A percentile compares a stretch with the other conserved stretches of the same genome.
These are phyloP conservation scores for Crotalus horridus DNA, from an alignment of 2,113 vertebrate species.

Conservation along the genomic window DNA sequence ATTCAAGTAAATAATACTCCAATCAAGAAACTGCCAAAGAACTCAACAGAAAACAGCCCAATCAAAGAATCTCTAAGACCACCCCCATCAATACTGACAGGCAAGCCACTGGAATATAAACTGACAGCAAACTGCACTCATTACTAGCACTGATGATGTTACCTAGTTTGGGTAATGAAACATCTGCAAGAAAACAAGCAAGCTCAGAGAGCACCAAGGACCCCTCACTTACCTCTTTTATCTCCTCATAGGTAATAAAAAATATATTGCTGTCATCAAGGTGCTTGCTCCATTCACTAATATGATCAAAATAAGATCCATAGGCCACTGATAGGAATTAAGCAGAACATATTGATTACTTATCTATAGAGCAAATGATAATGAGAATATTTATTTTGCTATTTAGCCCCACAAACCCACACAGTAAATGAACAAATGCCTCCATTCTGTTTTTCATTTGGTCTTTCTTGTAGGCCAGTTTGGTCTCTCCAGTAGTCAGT, in stretches of 20 bases:
- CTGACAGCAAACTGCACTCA: neutral
- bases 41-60: neutral
- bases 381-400: neutral
- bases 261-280: conserved; percentile 68
- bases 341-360: neutral
- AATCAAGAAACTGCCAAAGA: neutral
- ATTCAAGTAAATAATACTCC: neutral
- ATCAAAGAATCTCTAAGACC: neutral
- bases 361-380: neutral
- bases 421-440: neutral
- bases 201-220: neutral
- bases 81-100: neutral
- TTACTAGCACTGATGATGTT: neutral
- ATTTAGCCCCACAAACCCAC: neutral
- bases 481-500: too few relatives aligned
- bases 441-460: too few relatives aligned
- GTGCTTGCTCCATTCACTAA: conserved; percentile 69
- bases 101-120: neutral
- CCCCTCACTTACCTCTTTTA: conserved; percentile 66
- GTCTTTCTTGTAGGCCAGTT: too few relatives aligned
- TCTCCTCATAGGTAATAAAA: conserved; percentile 70
- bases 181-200: neutral
- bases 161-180: neutral
- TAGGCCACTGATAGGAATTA: conserved; percentile 62
- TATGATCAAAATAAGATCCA: conserved; percentile 77